Percentiles rank a stretch among this genome's conserved stretches.
phyloP scores from a whole-genome alignment of 2,797 vertebrate genomes.

The Tarsius wallacei region DNA sequence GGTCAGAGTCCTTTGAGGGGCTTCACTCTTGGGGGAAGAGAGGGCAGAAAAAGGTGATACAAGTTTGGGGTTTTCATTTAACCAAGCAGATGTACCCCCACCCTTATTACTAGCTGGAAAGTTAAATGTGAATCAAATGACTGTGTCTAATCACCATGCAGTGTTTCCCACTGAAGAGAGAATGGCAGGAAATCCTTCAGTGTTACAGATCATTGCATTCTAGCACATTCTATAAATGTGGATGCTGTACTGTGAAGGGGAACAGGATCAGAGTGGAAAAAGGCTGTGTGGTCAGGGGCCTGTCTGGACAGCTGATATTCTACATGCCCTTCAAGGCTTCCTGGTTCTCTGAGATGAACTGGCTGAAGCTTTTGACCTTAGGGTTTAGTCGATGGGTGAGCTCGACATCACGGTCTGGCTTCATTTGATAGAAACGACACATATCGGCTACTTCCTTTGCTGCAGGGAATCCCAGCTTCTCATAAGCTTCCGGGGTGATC shows the following conservation, averaged over 20 bases:
- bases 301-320: neutral
- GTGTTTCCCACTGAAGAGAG: neutral
- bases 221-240: neutral
- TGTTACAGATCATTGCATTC: too few relatives aligned
- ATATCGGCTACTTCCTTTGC: conserved; percentile 62
- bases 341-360: conserved; percentile 75
- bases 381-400: conserved; percentile 69
- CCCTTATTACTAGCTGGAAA: neutral
- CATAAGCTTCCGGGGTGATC: conserved; percentile 66
- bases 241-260: neutral
- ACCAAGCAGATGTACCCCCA: neutral
- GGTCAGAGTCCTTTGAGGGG: neutral
- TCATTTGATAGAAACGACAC: conserved; percentile 76
- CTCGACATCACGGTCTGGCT: conserved; percentile 49
- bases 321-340: conserved; percentile 18
- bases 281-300: neutral
- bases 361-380: conserved; percentile 75
- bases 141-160: neutral
- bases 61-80: neutral
- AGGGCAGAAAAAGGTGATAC: neutral
- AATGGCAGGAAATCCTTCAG: neutral
- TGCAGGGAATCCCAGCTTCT: conserved; percentile 74
- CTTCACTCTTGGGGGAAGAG: neutral
- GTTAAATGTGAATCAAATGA: neutral
- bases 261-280: too few relatives aligned